These are phyloP conservation scores for Seladonia tumulorum DNA, from an alignment of 2,888 invertebrate species.

Conservation along the genomic window DNA sequence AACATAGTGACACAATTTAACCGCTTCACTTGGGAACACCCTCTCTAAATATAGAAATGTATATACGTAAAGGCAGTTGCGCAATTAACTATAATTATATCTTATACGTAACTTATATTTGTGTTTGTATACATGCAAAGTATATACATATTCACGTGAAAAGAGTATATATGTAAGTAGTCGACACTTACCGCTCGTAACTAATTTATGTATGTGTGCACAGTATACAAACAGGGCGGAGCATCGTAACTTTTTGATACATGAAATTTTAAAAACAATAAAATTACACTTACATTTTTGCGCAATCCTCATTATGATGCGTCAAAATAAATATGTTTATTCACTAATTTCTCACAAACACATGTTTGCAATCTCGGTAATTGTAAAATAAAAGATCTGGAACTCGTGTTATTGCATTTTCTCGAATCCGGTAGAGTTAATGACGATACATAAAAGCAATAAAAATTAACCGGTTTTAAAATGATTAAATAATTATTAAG, in stretches of 20 bases:
- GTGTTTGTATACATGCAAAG: neutral
- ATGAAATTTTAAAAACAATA: neutral
- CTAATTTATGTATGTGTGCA: neutral
- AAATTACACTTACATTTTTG: neutral
- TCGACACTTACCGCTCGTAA: neutral
- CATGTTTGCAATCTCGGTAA: no score
- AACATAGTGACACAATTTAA: constrained; percentile 5
- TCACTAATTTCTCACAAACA: neutral
- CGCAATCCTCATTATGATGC: neutral
- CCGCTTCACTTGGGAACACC: constrained; percentile 10
- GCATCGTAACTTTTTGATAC: neutral
- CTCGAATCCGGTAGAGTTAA: no score
- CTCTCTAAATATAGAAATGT: constrained; percentile 7
- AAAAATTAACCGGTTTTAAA: neutral
- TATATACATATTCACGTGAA: neutral
- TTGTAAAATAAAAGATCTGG: neutral
- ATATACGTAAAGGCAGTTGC: neutral
- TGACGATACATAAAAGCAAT: no score
- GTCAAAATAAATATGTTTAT: neutral
- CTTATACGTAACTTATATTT: constrained; percentile 9
- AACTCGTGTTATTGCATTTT: neutral
- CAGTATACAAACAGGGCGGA: neutral
- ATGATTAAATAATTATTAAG: neutral
- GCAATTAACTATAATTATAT: constrained; percentile 17
- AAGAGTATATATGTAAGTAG: neutral